phyloP scores from a whole-genome alignment of 2,888 invertebrate species.

The Nomada hirtipes region DNA sequence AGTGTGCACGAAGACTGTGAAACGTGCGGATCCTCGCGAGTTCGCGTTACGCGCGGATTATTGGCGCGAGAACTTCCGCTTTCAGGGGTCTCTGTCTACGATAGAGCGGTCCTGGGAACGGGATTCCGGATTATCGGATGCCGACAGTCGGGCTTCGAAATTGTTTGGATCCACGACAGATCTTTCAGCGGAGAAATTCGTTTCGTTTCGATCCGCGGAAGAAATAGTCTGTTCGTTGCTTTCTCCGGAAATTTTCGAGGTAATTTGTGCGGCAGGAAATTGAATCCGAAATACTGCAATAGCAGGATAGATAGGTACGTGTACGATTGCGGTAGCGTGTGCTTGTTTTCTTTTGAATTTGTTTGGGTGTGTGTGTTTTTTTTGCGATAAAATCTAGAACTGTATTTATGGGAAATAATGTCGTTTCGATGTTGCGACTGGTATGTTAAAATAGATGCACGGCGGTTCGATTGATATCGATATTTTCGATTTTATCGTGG shows the following conservation, averaged over 20 bases:
- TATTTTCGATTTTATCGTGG: too few relatives aligned
- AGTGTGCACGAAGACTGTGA: conserved; percentile 14
- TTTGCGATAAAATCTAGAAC: too few relatives aligned
- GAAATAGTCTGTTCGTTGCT: background rate
- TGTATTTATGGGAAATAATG: too few relatives aligned
- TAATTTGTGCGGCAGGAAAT: background rate
- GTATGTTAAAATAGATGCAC: too few relatives aligned
- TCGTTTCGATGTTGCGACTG: too few relatives aligned
- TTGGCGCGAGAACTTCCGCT: conserved; percentile 32
- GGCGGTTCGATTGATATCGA: too few relatives aligned
- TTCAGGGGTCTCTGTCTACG: conserved; percentile 6
- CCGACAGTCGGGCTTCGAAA: conserved; percentile 9
- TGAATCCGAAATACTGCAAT: background rate
- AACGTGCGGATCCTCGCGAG: conserved; percentile 6
- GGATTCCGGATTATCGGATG: conserved; percentile 32
- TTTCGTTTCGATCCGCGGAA: background rate
- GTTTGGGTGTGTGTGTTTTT: too few relatives aligned
- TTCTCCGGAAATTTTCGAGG: background rate
- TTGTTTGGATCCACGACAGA: conserved; percentile 17
- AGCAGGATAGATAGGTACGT: background rate
- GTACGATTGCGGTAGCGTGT: too few relatives aligned
- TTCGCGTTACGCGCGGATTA: conserved; percentile 37
- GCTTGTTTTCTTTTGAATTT: too few relatives aligned
- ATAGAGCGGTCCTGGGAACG: background rate
- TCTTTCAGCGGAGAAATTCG: conserved; percentile 2